A percentile compares a stretch with the other conserved stretches of the same genome.
phyloP scores from a whole-genome alignment of 1,140 invertebrate genomes.

The Hypsibius dujardini region DNA sequence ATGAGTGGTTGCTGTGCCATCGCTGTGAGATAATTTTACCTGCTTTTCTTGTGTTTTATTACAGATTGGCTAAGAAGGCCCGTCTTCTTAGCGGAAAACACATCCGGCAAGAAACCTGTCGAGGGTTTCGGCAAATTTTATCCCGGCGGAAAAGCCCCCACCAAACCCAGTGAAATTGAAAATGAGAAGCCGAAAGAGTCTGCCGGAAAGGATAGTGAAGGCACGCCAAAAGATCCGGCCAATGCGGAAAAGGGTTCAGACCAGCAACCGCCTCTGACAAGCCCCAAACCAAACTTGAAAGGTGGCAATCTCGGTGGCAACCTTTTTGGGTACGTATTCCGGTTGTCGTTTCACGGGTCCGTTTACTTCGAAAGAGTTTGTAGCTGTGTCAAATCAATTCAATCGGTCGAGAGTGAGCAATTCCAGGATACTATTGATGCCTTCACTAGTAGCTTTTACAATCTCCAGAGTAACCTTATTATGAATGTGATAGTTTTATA shows the following conservation, averaged over 20 bases:
- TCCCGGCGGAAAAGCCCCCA: conserved; percentile 31
- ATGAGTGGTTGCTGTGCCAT: too few relatives aligned
- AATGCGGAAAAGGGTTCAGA: conserved; percentile 28
- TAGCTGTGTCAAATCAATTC: conserved; percentile 21
- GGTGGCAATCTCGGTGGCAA: neutral
- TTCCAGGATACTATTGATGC: conserved; percentile 18
- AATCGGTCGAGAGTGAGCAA: conserved; percentile 17
- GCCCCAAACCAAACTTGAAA: conserved; percentile 7
- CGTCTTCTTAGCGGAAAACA: neutral
- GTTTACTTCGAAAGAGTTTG: conserved; percentile 19
- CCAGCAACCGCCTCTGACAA: conserved; percentile 22
- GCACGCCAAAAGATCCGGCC: neutral
- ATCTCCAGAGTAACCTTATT: conserved; percentile 20
- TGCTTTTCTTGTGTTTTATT: too few relatives aligned
- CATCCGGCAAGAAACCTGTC: conserved; percentile 44
- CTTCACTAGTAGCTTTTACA: conserved; percentile 11
- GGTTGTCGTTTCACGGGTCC: conserved; percentile 20
- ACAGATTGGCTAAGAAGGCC: neutral
- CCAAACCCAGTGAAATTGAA: conserved; percentile 30
- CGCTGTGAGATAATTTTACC: too few relatives aligned
- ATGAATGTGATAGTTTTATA: conserved; percentile 26
- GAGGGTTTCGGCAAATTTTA: conserved; percentile 86
- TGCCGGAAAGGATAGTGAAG: conserved; percentile 11
- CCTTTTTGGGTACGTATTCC: conserved; percentile 17
- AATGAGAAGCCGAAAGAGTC: conserved; percentile 23